phyloP scores from a whole-genome alignment of 2,797 vertebrate species.

The Girardinus metallicus region DNA sequence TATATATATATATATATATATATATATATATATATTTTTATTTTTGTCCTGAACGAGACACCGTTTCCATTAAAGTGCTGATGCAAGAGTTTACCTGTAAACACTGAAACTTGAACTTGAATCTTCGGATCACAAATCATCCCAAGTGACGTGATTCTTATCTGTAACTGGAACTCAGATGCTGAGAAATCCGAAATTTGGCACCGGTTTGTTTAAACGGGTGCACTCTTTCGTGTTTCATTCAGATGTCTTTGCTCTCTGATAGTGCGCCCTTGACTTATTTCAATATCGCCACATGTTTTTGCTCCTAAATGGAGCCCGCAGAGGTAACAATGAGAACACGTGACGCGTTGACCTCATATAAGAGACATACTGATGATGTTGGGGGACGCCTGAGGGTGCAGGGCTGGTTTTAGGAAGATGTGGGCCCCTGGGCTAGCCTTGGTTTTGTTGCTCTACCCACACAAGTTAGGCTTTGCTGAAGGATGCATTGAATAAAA shows the following conservation, averaged over 20 bases:
- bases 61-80: not conserved
- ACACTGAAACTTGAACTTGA: conserved; percentile 2
- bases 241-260: not conserved
- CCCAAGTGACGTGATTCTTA: not conserved
- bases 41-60: too few relatives aligned
- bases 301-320: not conserved
- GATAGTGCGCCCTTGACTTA: not conserved
- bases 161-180: not conserved
- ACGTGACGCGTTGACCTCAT: conserved; percentile 10
- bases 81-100: conserved; percentile 4
- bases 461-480: not conserved
- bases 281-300: not conserved
- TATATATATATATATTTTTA: too few relatives aligned
- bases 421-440: not conserved
- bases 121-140: not conserved
- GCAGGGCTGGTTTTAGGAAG: conserved; percentile 1
- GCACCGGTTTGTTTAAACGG: not conserved
- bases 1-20: too few relatives aligned
- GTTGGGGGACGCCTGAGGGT: conserved; percentile 24
- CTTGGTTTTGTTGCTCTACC: not conserved
- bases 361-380: conserved; percentile 19
- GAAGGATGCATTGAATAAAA: not conserved
- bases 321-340: conserved; percentile 11
- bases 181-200: not conserved
- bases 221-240: not conserved